These are phyloP conservation scores for Oceanodroma tethys DNA, from an alignment of 2,113 vertebrate species.

Conservation along the genomic window DNA sequence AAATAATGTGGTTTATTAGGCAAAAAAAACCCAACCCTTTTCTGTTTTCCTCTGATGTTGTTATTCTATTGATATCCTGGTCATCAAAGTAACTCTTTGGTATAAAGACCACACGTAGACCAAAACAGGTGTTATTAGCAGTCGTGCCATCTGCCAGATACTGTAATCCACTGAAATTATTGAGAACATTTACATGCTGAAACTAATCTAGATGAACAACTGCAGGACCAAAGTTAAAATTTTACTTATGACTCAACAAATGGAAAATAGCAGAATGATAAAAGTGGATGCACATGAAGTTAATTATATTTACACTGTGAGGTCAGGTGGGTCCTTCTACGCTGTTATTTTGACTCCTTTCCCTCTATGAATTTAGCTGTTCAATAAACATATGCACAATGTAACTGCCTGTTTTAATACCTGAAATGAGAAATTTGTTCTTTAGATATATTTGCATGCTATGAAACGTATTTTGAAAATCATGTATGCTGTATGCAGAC, in stretches of 20 bases:
- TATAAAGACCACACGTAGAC: neutral
- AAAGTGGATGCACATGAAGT: rapidly evolving
- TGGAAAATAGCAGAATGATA: neutral
- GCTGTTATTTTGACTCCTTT: neutral
- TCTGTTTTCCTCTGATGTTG: neutral
- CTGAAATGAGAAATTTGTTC: neutral
- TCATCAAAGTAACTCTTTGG: neutral
- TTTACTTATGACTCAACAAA: neutral
- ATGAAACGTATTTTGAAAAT: neutral
- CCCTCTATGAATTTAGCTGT: neutral
- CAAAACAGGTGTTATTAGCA: neutral
- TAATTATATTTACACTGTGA: neutral
- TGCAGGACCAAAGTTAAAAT: neutral
- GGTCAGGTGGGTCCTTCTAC: neutral
- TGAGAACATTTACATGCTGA: neutral
- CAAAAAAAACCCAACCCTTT: neutral
- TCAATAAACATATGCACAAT: neutral
- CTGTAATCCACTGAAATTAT: neutral
- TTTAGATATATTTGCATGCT: neutral
- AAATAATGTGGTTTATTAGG: neutral
- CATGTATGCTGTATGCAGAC: neutral
- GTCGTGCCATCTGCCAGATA: neutral
- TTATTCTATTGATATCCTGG: neutral
- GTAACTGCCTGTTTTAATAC: neutral
- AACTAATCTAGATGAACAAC: neutral